Percentiles rank a stretch among this genome's conserved stretches.
phyloP scores from a whole-genome alignment of 2,888 invertebrate genomes.

The Sminthurinus aureus region DNA sequence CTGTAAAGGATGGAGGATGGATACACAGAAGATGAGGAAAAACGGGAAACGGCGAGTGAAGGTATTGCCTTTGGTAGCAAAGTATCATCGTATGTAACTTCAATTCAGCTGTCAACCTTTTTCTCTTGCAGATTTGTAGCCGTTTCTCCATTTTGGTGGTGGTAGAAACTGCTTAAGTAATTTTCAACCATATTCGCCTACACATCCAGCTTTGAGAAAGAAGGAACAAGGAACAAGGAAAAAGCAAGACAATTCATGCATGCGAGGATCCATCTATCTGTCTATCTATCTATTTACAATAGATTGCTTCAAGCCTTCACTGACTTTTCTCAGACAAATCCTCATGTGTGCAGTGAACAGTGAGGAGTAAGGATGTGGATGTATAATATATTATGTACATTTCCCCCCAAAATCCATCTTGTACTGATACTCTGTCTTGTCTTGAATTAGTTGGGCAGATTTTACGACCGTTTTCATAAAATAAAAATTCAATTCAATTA shows the following conservation, averaged over 20 bases:
- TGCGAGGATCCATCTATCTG: no score
- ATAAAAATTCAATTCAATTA: not conserved
- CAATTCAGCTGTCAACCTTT: slow-evolving; percentile 24
- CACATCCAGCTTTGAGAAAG: no score
- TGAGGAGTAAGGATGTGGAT: no score
- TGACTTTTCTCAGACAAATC: not conserved
- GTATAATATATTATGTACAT: no score
- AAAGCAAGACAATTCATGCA: no score
- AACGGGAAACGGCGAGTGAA: no score
- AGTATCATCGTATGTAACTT: slow-evolving; percentile 18
- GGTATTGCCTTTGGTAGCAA: not conserved
- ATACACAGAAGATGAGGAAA: not conserved
- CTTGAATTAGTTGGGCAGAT: not conserved
- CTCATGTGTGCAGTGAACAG: not conserved
- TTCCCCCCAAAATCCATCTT: not conserved
- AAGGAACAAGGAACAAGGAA: no score
- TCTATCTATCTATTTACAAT: no score
- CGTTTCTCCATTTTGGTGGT: not conserved
- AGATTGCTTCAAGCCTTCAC: not conserved
- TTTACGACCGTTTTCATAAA: not conserved
- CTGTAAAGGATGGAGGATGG: not conserved
- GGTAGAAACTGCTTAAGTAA: slow-evolving; percentile 12
- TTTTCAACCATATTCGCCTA: not conserved
- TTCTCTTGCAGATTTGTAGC: slow-evolving; percentile 23
- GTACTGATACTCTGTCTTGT: not conserved